Base-by-base conservation (phyloP, 2,888 invertebrate species). In the Autographa gamma region DNA sequence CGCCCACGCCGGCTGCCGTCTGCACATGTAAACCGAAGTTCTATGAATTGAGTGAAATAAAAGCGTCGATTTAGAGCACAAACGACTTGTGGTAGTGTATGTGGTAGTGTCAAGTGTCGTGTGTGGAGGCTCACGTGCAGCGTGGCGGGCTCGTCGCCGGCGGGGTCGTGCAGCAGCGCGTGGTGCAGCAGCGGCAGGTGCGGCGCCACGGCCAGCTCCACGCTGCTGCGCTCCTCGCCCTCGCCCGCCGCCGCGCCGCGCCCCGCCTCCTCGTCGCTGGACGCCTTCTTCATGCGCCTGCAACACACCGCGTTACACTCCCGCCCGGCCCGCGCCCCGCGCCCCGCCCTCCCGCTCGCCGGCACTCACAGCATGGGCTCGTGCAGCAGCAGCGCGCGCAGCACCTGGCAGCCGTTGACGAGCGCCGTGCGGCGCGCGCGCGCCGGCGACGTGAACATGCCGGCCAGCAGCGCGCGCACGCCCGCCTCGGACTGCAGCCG, bases 391-490 rank as follows among this genome's bases (percentile, higher is more conserved):
- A 85, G 86, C 79, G 82, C 84, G 79, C 81, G 82, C 76, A 86
- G 85, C 80, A 86, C 74, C 70, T 71, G 76, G 69, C 80, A 69
- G 77, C 84, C 80, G 81, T 79, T 31, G 48, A 83, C 78, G 61
- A 84, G 82, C 77, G 87, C 87, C 75, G 59, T 61, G 41, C 74
- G 9, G 34, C 82, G 75, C 62, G 73, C 77, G 66, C 4, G 69
- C 56, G 73, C 2, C 64, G 75, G 93, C 86, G 98, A 96, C 81
- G 97, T 96, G 91, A 82, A 96, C 92, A 91, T 97, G 88, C 97
- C 98, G 90, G 97, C 97, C 80, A 98, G 97, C 88, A 98, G 97
- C 68, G 77, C 71, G 62, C 88, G 88, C 88, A 89, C 92, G 63
- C 82, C 78, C 41, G 69, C 79, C 73, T 73, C 88, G 54, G 83